Base-by-base conservation (phyloP, 2,113 vertebrate species). In the Hydrolagus affinis region DNA sequence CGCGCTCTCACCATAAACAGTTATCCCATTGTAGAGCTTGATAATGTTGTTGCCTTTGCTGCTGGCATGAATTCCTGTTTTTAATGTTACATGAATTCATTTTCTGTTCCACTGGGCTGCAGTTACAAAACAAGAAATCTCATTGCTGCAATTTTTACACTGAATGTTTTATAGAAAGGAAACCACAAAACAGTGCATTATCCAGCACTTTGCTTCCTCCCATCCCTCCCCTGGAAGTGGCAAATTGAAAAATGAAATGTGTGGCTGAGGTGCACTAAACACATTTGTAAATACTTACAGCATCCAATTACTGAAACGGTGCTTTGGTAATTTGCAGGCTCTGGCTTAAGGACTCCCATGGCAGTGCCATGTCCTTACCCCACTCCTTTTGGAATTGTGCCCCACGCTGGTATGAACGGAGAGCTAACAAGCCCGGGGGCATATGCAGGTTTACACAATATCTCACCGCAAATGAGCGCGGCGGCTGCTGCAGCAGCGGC, bases 311-410 rank as follows among this genome's bases (percentile, higher is more conserved):
- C 28, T 70, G 70, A 85, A n/a, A 57, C 4, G 32, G 28, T 3
- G 60, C 28, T 74, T 64, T 85, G 66, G 23, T 85, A 4, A 60
- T 85, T 71, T 86, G 93, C 94, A 62, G 94, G 95, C 86, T 89
- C 94, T 57, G 94, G 95, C 86, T 89, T 96, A 59, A 92, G 95
- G 87, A 94, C 94, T 12, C 95, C 95, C 0, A 95, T 96, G 94
- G 95, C 95, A 68, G 95, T 95, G 25, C 94, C 94, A 0, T 95
- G 94, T 89, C 94, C 94, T 85, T 95, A 95, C n/a, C 94, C 94
- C 86, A 88, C 93, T 80, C 94, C 94, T 0, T 95, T 95, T 89
- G 94, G 94, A 11, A 95, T 95, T 0, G 94, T 95, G 66, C 94
- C 94, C 21, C 94, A 95, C 78, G 92, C 94, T 85, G 93, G 94